Conservation (phyloP, 2,113 vertebrate species). For the Prionailurus bengalensis region DNA sequence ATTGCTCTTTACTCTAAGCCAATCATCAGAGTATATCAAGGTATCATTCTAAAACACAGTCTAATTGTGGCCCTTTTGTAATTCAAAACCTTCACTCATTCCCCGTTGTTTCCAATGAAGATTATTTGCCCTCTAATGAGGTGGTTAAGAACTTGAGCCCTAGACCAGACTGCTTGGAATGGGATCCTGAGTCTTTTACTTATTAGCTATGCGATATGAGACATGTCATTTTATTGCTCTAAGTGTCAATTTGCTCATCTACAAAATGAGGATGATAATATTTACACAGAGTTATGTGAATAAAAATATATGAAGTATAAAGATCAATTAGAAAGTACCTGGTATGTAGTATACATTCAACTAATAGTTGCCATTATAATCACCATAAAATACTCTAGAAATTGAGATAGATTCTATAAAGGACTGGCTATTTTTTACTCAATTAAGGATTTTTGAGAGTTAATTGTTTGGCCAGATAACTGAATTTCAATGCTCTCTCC, state of each 20-base stretch:
- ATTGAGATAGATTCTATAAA: conserved; percentile 4
- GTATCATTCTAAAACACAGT: neutral
- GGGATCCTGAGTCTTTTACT: neutral
- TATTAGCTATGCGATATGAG: neutral
- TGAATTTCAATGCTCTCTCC: neutral
- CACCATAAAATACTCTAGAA: conserved; percentile 11
- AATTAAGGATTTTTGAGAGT: neutral
- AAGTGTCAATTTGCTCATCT: neutral
- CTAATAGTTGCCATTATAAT: neutral
- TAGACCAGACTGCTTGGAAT: conserved; percentile 4
- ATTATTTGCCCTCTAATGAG: neutral
- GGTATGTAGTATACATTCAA: neutral
- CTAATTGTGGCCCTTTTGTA: neutral
- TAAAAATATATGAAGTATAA: conserved; percentile 39
- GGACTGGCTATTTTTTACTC: conserved; percentile 6
- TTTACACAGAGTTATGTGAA: neutral
- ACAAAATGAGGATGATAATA: neutral
- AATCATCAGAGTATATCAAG: neutral
- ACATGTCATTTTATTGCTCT: neutral
- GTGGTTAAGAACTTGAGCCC: neutral
- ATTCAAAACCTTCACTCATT: neutral
- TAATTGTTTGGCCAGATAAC: conserved; percentile 41
- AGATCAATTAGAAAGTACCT: neutral
- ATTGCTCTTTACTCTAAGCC: neutral
- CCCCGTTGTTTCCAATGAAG: neutral